Base-by-base conservation (phyloP, 1,140 invertebrate species). In the Grapholita molesta region DNA sequence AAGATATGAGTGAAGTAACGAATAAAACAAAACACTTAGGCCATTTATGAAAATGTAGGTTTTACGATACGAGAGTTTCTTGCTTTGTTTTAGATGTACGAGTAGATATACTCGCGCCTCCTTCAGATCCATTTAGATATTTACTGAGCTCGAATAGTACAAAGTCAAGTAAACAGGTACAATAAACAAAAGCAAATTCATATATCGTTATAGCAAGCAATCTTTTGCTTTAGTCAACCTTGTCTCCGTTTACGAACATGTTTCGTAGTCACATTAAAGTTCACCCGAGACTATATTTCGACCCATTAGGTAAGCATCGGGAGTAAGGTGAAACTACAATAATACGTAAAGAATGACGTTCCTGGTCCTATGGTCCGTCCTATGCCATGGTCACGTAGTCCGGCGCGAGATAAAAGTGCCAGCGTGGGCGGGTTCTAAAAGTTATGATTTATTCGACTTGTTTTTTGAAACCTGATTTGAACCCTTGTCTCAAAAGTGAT, bases 341-440 rank as follows among this genome's bases (percentile, higher is more conserved):
- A 78, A 77, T 82, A 79, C 76, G 71, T 78, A 77, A 80, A 82
- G 77, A 80, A 82, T 82, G 74, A 66, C 75, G 76, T 81, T 80
- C 77, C 72, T 80, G 75, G 55, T 21, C 18, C 18, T 21, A n/a
- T 48, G 21, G 38, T 21, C n/a, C n/a, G 7, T 30, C 33, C 38
- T 48, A 61, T 75, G 72, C 68, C 70, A 7, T 71, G 81, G 79
- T 86, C 84, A 85, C 80, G 79, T 83, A 79, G 74, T 1, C 42
- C 6, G 83, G 81, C 72, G 72, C 80, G 78, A 87, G 78, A 84
- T 76, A 82, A 82, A 85, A 88, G 87, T 89, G 81, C 79, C 24
- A 82, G 83, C 83, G 87, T 89, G 78, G 87, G 87, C 82, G 85
- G 68, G 21, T 64, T 55, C 67, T 69, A 67, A 12, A 38, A 9